A percentile compares a stretch with the other conserved stretches of the same genome.
Evolutionary conservation across 2,113 vertebrate genomes (phyloP).

Genomic region (Alectura lathami): DNA sequence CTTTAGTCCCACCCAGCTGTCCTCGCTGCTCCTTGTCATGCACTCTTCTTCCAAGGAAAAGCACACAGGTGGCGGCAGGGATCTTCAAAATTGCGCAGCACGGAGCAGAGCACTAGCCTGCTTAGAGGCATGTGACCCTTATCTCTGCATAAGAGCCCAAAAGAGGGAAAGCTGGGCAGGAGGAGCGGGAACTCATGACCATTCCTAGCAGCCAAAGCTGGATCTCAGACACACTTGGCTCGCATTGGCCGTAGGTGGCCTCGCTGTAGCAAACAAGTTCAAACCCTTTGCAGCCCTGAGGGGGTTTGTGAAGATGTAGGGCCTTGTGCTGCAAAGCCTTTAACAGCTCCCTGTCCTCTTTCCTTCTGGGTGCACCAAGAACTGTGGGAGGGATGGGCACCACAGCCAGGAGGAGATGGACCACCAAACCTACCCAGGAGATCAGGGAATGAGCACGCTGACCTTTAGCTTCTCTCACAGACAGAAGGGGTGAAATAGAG

Average conservation of each 20-base stretch:
- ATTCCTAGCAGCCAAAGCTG: constrained; percentile 3
- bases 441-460: rapidly evolving
- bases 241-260: rapidly evolving
- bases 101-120: neutral
- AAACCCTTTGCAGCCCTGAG: neutral
- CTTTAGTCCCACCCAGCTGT: neutral
- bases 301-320: neutral
- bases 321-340: neutral
- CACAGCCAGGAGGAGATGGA: neutral
- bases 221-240: neutral
- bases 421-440: neutral
- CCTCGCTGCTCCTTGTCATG: rapidly evolving
- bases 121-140: neutral
- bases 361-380: neutral
- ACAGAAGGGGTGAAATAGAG: neutral
- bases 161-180: neutral
- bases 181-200: neutral
- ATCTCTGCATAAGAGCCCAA: neutral
- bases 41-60: neutral
- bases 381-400: neutral
- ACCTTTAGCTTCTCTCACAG: neutral
- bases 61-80: neutral
- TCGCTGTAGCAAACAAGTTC: neutral
- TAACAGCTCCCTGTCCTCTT: neutral
- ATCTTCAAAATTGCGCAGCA: neutral